Evolutionary conservation across 2,113 vertebrate species (phyloP).

Genomic region (Silurus asotus): DNA sequence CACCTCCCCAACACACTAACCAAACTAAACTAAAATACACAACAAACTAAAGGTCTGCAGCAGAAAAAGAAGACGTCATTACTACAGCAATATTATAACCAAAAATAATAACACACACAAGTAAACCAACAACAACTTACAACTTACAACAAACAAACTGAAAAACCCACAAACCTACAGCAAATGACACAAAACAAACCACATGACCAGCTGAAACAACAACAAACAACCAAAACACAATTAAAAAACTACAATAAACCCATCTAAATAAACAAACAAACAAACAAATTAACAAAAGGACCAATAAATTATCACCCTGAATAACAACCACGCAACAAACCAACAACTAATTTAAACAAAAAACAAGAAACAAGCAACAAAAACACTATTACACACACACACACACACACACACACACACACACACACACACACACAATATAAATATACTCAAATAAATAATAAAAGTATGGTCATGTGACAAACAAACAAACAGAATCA

Average conservation of each 20-base stretch:
- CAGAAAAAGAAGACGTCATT: not conserved
- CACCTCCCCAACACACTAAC: not conserved
- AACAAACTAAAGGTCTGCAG: not conserved
- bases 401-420: not conserved
- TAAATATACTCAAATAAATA: not conserved
- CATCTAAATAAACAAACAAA: not conserved
- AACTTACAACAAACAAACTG: not conserved
- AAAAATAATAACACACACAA: not conserved
- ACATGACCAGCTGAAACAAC: not conserved
- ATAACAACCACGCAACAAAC: no score
- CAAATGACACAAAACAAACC: not conserved
- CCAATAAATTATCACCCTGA: no score
- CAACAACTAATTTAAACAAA: not conserved
- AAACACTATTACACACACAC: not conserved
- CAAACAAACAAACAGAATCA: not conserved
- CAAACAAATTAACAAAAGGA: not conserved
- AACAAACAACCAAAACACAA: not conserved
- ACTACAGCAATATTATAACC: not conserved
- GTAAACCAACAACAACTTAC: no score
- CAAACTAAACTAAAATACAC: not conserved
- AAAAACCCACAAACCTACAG: not conserved
- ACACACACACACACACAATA: not conserved
- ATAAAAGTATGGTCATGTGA: not conserved
- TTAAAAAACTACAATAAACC: not conserved
- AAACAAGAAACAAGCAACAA: not conserved